Evolutionary conservation across 2,888 invertebrate genomes (phyloP).

Genomic region (Diplolepis rosae): DNA sequence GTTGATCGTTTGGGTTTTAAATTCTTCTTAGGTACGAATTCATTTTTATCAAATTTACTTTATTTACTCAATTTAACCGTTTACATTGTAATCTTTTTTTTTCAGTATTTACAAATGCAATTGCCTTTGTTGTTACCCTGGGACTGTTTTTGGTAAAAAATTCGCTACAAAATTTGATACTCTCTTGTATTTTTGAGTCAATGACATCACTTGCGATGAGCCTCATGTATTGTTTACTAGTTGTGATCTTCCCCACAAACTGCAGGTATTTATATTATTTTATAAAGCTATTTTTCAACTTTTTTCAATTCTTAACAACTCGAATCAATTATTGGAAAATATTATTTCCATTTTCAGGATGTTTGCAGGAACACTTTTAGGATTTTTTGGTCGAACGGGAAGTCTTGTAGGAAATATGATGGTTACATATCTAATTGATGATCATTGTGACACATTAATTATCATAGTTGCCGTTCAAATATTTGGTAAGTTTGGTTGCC

Average conservation of each 20-base stretch:
- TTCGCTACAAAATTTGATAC: conserved; percentile 82
- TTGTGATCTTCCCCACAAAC: conserved; percentile 87
- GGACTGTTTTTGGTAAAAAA: conserved; percentile 85
- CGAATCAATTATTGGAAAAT: background rate
- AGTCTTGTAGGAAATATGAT: conserved; percentile 84
- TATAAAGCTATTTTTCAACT: background rate
- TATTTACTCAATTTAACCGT: background rate
- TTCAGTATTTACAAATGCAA: conserved; percentile 83
- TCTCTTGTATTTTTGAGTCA: conserved; percentile 87
- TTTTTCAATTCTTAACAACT: background rate
- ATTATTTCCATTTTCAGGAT: background rate
- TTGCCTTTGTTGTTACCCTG: conserved; percentile 82
- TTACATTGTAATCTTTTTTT: conserved; percentile 36
- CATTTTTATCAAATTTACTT: background rate
- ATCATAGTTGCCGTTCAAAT: conserved; percentile 81
- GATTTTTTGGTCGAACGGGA: conserved; percentile 85
- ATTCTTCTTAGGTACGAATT: conserved; percentile 82
- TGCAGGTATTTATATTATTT: conserved; percentile 76
- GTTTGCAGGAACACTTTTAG: conserved; percentile 50
- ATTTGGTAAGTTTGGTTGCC: conserved; percentile 78
- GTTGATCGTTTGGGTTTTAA: conserved; percentile 87
- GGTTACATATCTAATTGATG: conserved; percentile 86
- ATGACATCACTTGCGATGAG: conserved; percentile 85
- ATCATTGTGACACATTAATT: conserved; percentile 82
- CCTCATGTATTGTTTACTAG: conserved; percentile 85